Evolutionary conservation across 2,888 invertebrate species (phyloP).

Genomic region (Actias luna): DNA sequence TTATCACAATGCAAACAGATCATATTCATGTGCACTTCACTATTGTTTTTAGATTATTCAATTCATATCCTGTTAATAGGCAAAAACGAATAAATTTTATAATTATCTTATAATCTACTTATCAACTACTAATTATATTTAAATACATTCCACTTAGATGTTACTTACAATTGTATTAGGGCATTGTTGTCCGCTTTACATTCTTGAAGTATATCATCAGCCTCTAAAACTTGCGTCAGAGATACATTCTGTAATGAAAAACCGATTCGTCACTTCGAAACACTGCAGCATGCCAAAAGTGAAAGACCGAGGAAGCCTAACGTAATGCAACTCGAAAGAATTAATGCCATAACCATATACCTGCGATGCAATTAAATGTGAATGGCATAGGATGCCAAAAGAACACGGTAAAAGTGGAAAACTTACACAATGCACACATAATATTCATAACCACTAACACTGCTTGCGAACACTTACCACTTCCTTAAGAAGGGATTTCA

Average conservation of each 20-base stretch:
- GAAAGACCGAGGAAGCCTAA: not conserved
- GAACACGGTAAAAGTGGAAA: slow-evolving; percentile 3
- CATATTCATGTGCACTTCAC: too few species aligned
- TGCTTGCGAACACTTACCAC: slow-evolving; percentile 83
- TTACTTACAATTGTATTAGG: slow-evolving; percentile 94
- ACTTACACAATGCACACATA: slow-evolving; percentile 4
- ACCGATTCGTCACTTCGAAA: not conserved
- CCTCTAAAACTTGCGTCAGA: slow-evolving; percentile 94
- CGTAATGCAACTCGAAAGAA: not conserved
- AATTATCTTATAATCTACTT: not conserved
- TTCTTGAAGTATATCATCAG: slow-evolving; percentile 97
- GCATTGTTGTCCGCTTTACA: slow-evolving; percentile 96
- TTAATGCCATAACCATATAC: slow-evolving; percentile 9
- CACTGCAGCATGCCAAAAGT: not conserved
- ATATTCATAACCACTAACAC: slow-evolving; percentile 67
- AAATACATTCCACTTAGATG: not conserved
- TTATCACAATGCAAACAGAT: not conserved
- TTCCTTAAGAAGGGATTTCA: slow-evolving; percentile 89
- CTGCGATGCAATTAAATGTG: slow-evolving; percentile 23
- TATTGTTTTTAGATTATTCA: too few species aligned
- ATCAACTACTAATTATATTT: slow-evolving; percentile 2
- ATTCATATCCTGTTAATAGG: not conserved
- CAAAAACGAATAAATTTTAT: not conserved
- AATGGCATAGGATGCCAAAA: slow-evolving; percentile 10
- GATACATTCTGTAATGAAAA: slow-evolving; percentile 89